Percentiles rank a stretch among this genome's conserved stretches.
These are phyloP conservation scores for Pomacea maculata DNA, from an alignment of 1,140 invertebrate species.

Conservation along the genomic window DNA sequence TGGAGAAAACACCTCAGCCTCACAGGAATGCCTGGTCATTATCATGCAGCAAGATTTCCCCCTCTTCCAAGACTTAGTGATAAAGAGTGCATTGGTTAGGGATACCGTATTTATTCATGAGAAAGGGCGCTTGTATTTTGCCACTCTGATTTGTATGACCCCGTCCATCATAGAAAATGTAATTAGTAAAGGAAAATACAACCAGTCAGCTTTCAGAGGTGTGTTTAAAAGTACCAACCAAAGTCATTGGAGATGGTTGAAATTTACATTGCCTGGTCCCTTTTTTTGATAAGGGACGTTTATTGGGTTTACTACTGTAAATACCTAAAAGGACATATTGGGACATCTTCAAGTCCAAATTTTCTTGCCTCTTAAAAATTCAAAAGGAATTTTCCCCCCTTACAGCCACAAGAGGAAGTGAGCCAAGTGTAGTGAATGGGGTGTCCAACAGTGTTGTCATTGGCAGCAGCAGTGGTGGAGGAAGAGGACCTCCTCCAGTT, in stretches of 20 bases:
- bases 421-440: conserved; percentile 25
- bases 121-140: not conserved
- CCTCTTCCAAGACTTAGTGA: not conserved
- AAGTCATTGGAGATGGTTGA: too few species aligned
- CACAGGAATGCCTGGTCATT: conserved; percentile 19
- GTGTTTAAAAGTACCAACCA: too few species aligned
- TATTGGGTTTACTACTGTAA: not conserved
- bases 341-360: not conserved
- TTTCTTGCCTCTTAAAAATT: not conserved
- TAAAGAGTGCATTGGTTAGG: not conserved
- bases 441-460: conserved; percentile 7
- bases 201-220: too few species aligned
- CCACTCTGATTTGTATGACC: too few species aligned
- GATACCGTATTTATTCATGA: conserved; percentile 6
- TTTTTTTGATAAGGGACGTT: not conserved
- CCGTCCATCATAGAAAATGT: too few species aligned
- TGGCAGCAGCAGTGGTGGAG: conserved; percentile 24
- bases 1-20: conserved; percentile 11
- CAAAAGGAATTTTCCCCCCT: not conserved
- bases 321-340: not conserved
- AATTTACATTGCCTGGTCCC: too few species aligned
- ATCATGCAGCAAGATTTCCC: conserved; percentile 1
- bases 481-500: conserved; percentile 38
- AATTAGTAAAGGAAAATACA: too few species aligned
- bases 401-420: not conserved